A percentile compares a stretch with the other conserved stretches of the same genome.
phyloP scores from a whole-genome alignment of 1,140 invertebrate species.

The Delia radicum region DNA sequence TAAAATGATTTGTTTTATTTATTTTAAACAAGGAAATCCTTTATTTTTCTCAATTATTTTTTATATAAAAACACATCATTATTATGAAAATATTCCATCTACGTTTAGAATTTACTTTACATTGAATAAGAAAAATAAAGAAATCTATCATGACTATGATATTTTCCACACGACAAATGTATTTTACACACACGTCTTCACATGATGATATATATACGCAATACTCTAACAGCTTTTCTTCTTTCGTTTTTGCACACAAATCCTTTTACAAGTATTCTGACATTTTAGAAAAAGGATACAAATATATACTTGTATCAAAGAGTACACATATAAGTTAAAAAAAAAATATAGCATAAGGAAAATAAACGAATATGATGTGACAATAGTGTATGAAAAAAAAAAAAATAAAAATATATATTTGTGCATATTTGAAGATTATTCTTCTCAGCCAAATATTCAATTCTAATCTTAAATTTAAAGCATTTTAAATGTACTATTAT shows the following conservation, averaged over 20 bases:
- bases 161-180: not conserved
- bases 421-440: not conserved
- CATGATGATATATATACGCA: not conserved
- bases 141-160: constrained; percentile 4
- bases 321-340: not conserved
- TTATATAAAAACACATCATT: not conserved
- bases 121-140: not conserved
- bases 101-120: not conserved
- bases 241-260: not conserved
- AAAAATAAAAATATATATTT: not conserved
- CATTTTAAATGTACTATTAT: no score
- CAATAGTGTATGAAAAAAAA: not conserved
- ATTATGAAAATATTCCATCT: not conserved
- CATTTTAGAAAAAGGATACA: not conserved
- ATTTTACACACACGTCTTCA: not conserved
- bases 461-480: no score
- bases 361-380: not conserved
- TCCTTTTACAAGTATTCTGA: not conserved
- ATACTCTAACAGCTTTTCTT: not conserved
- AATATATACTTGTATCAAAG: not conserved
- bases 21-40: not conserved
- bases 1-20: not conserved
- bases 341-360: not conserved
- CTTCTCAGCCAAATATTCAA: not conserved
- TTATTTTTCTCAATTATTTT: not conserved